These are phyloP conservation scores for Drosophila persimilis DNA, from an alignment of 1,140 invertebrate genomes.

Conservation along the genomic window DNA sequence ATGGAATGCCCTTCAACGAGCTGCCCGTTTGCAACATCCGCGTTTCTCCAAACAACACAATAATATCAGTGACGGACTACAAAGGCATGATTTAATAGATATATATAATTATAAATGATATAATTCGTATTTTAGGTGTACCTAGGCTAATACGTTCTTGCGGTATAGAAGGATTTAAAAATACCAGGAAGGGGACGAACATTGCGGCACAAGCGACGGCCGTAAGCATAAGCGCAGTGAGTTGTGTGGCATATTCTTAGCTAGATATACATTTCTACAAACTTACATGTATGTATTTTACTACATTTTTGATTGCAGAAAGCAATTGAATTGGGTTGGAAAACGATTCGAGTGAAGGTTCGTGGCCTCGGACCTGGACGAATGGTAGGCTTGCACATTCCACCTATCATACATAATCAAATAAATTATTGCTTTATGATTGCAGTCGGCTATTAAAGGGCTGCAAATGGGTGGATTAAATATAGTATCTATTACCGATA, in stretches of 20 bases:
- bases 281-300: no score
- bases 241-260: conserved; percentile 2
- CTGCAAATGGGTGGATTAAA: conserved; percentile 94
- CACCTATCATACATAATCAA: neutral
- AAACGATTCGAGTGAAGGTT: conserved; percentile 89
- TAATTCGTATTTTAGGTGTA: conserved; percentile 80
- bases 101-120: neutral
- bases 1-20: conserved; percentile 90
- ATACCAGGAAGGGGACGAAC: conserved; percentile 97
- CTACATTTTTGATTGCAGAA: conserved; percentile 84
- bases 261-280: no score
- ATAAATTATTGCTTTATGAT: conserved; percentile 22
- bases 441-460: conserved; percentile 95
- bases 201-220: conserved; percentile 97
- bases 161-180: conserved; percentile 97
- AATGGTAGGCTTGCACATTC: conserved; percentile 86
- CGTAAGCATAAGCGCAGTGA: conserved; percentile 84
- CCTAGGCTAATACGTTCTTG: conserved; percentile 87
- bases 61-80: conserved; percentile 89
- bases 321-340: conserved; percentile 88
- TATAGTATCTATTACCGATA: conserved; percentile 95
- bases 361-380: conserved; percentile 93
- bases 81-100: conserved; percentile 84
- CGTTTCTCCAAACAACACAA: conserved; percentile 93
- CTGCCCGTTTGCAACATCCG: conserved; percentile 92